A percentile compares a stretch with the other conserved stretches of the same genome.
phyloP scores from a whole-genome alignment of 2,113 vertebrate species.

The Myiopsitta monachus region DNA sequence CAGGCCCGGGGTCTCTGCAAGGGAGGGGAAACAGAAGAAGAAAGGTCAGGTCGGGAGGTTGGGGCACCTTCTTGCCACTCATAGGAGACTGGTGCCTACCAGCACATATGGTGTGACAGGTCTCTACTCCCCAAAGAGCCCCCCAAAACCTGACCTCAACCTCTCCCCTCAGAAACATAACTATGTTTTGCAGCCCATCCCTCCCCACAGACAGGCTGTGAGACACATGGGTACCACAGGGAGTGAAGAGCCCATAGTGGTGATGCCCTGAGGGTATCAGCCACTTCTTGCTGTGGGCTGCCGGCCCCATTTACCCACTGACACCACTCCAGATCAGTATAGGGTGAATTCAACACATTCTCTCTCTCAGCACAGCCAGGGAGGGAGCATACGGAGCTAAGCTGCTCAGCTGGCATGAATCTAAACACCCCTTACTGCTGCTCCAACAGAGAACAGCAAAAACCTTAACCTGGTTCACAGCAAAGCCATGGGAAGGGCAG shows the following conservation, averaged over 20 bases:
- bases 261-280: not conserved
- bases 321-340: not conserved
- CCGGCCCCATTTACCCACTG: not conserved
- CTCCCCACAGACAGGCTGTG: not conserved
- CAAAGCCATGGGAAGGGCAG: not conserved
- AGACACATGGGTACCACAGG: fast-evolving
- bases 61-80: not conserved
- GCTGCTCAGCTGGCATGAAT: not conserved
- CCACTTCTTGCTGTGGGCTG: not conserved
- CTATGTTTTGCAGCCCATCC: not conserved
- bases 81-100: fast-evolving
- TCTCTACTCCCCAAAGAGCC: not conserved
- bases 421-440: not conserved
- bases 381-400: not conserved
- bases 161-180: fast-evolving
- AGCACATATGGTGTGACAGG: not conserved
- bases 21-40: not conserved
- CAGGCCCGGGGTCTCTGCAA: conserved; percentile 71
- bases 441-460: not conserved
- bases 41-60: fast-evolving
- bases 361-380: not conserved
- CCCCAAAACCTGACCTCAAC: not conserved
- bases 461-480: not conserved
- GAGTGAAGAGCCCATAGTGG: not conserved
- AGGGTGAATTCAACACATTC: not conserved